A percentile compares a stretch with the other conserved stretches of the same genome.
These are phyloP conservation scores for Hecatera dysodea DNA, from an alignment of 2,888 invertebrate genomes.

Conservation along the genomic window DNA sequence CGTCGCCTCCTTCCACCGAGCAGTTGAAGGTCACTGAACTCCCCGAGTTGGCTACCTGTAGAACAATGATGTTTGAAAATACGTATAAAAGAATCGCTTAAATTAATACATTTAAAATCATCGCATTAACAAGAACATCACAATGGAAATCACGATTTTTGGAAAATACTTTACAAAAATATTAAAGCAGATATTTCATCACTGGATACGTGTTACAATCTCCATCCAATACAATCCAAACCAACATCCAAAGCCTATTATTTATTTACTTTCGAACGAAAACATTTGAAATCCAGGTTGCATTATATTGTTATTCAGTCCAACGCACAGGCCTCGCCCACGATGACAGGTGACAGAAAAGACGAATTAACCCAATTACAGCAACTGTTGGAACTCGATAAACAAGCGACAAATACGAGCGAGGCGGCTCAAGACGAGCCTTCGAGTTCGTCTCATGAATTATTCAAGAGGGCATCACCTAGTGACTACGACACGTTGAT, in stretches of 20 bases:
- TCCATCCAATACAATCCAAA: neutral
- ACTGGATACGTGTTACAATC: neutral
- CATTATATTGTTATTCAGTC: slow-evolving; percentile 8
- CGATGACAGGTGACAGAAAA: slow-evolving; percentile 38
- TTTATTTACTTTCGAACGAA: slow-evolving; percentile 15
- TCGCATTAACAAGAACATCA: too few species aligned
- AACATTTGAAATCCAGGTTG: slow-evolving; percentile 6
- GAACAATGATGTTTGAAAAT: neutral
- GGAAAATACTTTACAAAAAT: neutral
- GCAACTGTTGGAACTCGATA: slow-evolving; percentile 57
- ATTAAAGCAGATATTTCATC: neutral
- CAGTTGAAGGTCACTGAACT: slow-evolving; percentile 96
- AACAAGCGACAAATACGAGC: slow-evolving; percentile 51
- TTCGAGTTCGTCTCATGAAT: slow-evolving; percentile 56
- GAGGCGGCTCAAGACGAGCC: slow-evolving; percentile 49
- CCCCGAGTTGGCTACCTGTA: slow-evolving; percentile 95
- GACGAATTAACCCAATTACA: slow-evolving; percentile 57
- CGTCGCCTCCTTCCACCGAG: slow-evolving; percentile 92
- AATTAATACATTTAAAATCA: too few species aligned
- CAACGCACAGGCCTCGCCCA: neutral
- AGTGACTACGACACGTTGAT: slow-evolving; percentile 55
- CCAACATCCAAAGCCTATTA: neutral
- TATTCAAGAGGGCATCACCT: slow-evolving; percentile 59
- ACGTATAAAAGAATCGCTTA: neutral
- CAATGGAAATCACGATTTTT: too few species aligned